Evolutionary conservation across 2,797 vertebrate genomes (phyloP), one percentile per base, ranked within the genome.

Genomic region (Tragopan temminckii): DNA sequence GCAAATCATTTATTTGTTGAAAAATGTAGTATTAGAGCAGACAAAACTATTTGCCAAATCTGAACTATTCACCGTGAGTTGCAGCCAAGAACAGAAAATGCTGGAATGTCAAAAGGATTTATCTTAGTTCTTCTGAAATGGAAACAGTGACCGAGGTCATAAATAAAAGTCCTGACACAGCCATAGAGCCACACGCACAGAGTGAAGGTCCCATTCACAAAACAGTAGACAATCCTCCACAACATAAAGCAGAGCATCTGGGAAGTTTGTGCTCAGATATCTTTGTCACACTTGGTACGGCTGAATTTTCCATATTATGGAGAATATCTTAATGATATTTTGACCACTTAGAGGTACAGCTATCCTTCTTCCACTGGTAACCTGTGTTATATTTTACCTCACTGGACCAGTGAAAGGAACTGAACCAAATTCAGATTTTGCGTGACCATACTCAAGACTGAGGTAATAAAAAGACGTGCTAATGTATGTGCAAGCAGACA

Each of bases 61-160:
- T 83, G 53, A 93, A 85, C 25, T 53, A 85, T 62, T 89, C 67
- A 67, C 53, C 24, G 5, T 1, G 50, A 66, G 27, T 61, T 57
- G 79, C 50, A 81, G 91, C 91, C 93, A 96, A 84, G 85, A 76
- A 50, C 63, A 88, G 42, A 94, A 92, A 72, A 80, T 63, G 59
- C 59, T 43, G 42, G 74, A 93, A 88, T 24, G 87, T 92, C 91
- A 66, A 24, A 95, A 66, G 80, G 85, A 95, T 96, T 93, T 88
- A 78, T 96, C 93, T 81, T 59, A 25, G 76, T 95, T 85, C 69
- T 94, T 84, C 93, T 94, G 85, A 96, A 93, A 96, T 95, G 95
- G 95, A 95, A 95, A 92, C n/a, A 95, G 74, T 92, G 93, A 89
- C n/a, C 0, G 0, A 67, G 67, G 59, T 23, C 80, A 85, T 85